A percentile compares a stretch with the other conserved stretches of the same genome.
Evolutionary conservation across 2,113 vertebrate species (phyloP).

Genomic region (Puffinus mauretanicus): DNA sequence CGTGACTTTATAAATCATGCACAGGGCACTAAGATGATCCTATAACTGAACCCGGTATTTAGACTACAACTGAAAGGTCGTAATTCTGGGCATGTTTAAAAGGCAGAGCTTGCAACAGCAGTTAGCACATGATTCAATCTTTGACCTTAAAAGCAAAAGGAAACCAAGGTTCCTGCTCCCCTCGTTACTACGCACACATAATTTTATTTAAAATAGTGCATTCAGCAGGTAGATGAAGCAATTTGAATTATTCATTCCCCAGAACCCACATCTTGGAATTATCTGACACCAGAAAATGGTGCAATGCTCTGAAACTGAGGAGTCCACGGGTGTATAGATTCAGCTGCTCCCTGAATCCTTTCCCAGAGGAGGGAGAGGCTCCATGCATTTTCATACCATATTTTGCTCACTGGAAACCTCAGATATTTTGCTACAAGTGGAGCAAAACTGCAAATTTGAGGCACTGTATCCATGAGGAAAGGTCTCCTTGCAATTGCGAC

Average conservation of each 20-base stretch:
- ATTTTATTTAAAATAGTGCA: neutral
- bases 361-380: neutral
- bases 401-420: neutral
- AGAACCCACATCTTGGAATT: neutral
- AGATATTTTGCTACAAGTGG: neutral
- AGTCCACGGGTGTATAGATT: fast-evolving
- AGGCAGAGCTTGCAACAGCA: neutral
- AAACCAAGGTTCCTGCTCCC: neutral
- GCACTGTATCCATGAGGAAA: no score
- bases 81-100: neutral
- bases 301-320: neutral
- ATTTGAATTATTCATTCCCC: neutral
- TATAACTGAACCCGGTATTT: neutral
- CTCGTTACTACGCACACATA: fast-evolving
- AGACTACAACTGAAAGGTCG: neutral
- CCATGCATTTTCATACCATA: fast-evolving
- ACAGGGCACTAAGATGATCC: neutral
- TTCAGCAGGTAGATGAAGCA: neutral
- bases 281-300: neutral
- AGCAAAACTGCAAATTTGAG: neutral
- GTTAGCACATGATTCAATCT: neutral
- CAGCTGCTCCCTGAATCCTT: neutral
- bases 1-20: neutral
- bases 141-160: conserved; percentile 16
- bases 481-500: fast-evolving